Evolutionary conservation across 2,797 vertebrate species (phyloP).

Genomic region (Sebastes variabilis): DNA sequence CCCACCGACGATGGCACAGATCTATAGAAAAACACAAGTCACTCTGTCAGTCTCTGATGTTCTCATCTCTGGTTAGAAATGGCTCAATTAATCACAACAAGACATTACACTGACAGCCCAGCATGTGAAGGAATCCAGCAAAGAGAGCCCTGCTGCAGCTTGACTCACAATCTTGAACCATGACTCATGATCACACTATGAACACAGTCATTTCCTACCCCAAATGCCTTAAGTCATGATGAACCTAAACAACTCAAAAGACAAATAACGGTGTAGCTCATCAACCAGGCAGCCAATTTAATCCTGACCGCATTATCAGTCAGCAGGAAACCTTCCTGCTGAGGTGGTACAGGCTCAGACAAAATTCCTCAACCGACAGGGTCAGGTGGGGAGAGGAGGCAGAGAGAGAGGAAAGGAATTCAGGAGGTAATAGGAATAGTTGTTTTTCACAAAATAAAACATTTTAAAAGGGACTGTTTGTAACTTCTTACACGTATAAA

Average conservation of each 20-base stretch:
- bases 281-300: slow-evolving; percentile 25
- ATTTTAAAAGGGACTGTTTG: not conserved
- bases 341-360: not conserved
- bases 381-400: not conserved
- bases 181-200: slow-evolving; percentile 64
- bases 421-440: not conserved
- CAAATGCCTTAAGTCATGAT: slow-evolving; percentile 39
- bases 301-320: slow-evolving; percentile 36
- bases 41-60: not conserved
- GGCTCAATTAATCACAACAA: not conserved
- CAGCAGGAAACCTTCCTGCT: slow-evolving; percentile 35
- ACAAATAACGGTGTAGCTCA: slow-evolving; percentile 46
- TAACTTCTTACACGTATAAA: no score
- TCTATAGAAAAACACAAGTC: slow-evolving; percentile 75
- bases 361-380: slow-evolving; percentile 14
- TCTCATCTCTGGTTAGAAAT: not conserved
- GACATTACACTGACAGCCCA: not conserved
- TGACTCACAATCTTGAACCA: slow-evolving; percentile 52
- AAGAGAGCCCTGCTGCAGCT: slow-evolving; percentile 1
- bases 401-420: not conserved
- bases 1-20: slow-evolving; percentile 97
- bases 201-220: slow-evolving; percentile 54
- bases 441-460: not conserved
- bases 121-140: slow-evolving; percentile 23
- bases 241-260: slow-evolving; percentile 47